Conservation (phyloP, 2,113 vertebrate genomes). For the Ochotona princeps region DNA sequence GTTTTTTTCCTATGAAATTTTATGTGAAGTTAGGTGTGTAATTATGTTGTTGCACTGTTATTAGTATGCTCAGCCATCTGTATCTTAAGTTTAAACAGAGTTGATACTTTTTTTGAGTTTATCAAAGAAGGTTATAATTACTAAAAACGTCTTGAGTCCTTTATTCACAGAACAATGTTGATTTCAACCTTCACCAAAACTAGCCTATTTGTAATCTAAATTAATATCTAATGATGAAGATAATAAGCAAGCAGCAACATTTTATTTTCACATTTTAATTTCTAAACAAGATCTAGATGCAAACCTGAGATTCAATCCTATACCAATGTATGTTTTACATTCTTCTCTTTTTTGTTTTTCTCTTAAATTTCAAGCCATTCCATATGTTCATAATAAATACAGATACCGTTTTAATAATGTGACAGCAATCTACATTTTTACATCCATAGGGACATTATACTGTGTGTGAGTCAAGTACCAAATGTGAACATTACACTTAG, state of each 20-base stretch:
- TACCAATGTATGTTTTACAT: not conserved
- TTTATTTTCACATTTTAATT: slow-evolving; percentile 22
- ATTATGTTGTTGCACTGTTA: not conserved
- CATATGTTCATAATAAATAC: not conserved
- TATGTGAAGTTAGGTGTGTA: not conserved
- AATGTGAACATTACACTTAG: slow-evolving; percentile 23
- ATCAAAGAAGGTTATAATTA: not conserved
- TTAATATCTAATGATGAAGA: slow-evolving; percentile 28
- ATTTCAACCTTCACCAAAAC: slow-evolving; percentile 37
- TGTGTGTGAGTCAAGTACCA: not conserved
- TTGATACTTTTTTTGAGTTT: not conserved
- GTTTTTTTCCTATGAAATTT: not conserved
- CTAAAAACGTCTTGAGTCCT: not conserved
- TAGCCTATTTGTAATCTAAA: not conserved
- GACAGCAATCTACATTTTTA: not conserved
- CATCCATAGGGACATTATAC: not conserved
- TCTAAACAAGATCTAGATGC: not conserved
- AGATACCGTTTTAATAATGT: not conserved
- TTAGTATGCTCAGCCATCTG: not conserved
- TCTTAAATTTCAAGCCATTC: not conserved
- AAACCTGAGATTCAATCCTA: not conserved
- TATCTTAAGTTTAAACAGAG: not conserved
- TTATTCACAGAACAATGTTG: not conserved
- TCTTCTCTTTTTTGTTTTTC: not conserved
- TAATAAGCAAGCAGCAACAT: not conserved